Conservation (phyloP, 2,113 vertebrate genomes). For the Nyctereutes procyonoides region DNA sequence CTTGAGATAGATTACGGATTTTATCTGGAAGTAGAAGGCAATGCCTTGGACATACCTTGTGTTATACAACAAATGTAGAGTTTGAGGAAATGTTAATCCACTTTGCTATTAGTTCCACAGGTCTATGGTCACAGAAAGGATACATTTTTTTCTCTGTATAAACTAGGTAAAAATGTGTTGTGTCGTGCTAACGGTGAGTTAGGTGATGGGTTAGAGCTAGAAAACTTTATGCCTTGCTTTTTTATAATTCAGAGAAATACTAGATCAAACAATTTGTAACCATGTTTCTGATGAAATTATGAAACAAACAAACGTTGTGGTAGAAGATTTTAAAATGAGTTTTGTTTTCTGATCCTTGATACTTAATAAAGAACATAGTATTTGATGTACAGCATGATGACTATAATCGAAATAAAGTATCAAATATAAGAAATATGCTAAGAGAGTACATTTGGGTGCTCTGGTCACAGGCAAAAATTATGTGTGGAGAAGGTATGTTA, state of each 20-base stretch:
- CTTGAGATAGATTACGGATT: conserved; percentile 28
- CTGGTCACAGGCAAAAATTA: neutral
- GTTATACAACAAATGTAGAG: neutral
- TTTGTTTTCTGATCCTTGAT: neutral
- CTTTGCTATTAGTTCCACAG: conserved; percentile 19
- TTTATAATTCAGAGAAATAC: neutral
- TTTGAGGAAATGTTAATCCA: conserved; percentile 22
- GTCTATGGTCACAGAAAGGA: neutral
- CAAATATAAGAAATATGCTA: neutral
- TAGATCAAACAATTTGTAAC: neutral
- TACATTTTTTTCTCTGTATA: neutral
- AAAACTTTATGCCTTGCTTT: neutral
- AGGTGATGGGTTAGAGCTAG: neutral
- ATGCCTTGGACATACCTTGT: neutral
- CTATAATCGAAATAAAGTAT: neutral
- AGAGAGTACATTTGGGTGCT: neutral
- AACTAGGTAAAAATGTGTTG: neutral
- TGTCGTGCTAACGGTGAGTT: neutral
- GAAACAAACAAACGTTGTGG: neutral
- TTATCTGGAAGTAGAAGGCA: neutral
- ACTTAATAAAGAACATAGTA: neutral
- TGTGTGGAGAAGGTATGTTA: neutral
- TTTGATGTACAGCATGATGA: neutral
- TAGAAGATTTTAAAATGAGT: neutral
- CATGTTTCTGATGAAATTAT: neutral